Base-by-base conservation (phyloP, 2,113 vertebrate genomes). In the Hemichromis elongatus region DNA sequence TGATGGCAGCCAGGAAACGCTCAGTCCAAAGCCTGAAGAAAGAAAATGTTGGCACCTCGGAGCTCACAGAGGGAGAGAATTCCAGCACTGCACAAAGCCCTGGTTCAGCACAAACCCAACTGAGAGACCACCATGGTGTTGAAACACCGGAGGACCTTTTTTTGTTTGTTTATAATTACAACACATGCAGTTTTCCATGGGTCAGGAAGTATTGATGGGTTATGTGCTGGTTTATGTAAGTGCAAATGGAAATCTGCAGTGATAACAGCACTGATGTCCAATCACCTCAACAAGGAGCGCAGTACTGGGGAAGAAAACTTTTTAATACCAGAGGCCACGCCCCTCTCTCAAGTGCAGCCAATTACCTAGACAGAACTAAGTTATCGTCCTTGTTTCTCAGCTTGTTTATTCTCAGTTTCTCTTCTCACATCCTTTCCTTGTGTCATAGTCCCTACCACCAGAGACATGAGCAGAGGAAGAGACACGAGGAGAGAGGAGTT, bases 21-120 rank as follows among this genome's bases (percentile, higher is more conserved):
- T 81, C 37, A 16, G 82, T 59, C 85, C 9, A 37, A 79, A 86
- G 88, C 53, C 55, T 10, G 59, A 40, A 55, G n/a, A 66, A 59
- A 47, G 40, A 21, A 87, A 77, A 14, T 24, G 75, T 50, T 78
- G 54, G 57, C 80, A 75, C 37, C 30, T 47, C 16, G 1, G 30
- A 3, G 75, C 19, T 21, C 50, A 33, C 24, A 75, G 54, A 85
- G 75, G 21, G 13, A 33, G 52, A 78, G 40, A 56, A 63, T 21
- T 37, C 24, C 7, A 24, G 33, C 66, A 2, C 19, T 24, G 55
- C 42, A 79, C 57, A 28, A 63, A 73, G 30, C 82, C 52, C 10
- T 13, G 56, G 12, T 42, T 87, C 79, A 77, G 50, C 79, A 84
- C 59, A 66, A 79, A 85, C 75, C 26, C 7, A 77, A 53, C 57